Conservation (phyloP, 2,797 vertebrate genomes). For the Sphaeramia orbicularis region DNA sequence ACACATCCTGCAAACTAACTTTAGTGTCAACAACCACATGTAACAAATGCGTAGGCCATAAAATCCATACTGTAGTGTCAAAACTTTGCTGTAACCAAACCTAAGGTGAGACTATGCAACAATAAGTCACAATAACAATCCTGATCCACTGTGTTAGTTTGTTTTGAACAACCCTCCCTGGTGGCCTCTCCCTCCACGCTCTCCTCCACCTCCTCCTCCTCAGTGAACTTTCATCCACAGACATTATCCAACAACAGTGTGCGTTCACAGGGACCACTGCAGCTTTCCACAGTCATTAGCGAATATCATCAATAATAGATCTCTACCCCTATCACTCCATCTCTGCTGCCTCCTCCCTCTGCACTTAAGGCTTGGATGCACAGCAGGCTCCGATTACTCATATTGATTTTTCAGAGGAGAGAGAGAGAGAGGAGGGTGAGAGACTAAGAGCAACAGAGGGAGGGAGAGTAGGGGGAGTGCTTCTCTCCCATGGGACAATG, state of each 20-base stretch:
- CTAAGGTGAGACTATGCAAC: slow-evolving; percentile 2
- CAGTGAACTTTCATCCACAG: slow-evolving; percentile 59
- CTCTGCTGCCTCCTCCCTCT: slow-evolving; percentile 68
- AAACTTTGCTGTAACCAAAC: background rate
- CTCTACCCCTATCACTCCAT: slow-evolving; percentile 77
- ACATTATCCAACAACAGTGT: slow-evolving; percentile 63
- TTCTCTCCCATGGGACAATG: slow-evolving; percentile 41
- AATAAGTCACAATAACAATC: background rate
- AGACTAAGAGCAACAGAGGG: slow-evolving; percentile 13
- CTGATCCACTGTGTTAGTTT: slow-evolving; percentile 37
- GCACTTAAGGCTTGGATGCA: slow-evolving; percentile 82
- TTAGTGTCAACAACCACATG: background rate
- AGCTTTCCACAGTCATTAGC: slow-evolving; percentile 84
- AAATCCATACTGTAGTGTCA: too few species aligned
- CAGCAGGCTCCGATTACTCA: slow-evolving; percentile 80
- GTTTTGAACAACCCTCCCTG: slow-evolving; percentile 36
- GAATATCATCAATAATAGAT: slow-evolving; percentile 89
- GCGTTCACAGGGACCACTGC: slow-evolving; percentile 67
- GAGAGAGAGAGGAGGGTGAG: slow-evolving; percentile 53
- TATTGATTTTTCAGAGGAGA: slow-evolving; percentile 74
- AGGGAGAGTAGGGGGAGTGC: slow-evolving; percentile 6
- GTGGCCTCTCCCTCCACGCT: slow-evolving; percentile 3
- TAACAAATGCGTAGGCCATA: background rate
- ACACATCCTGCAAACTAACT: background rate
- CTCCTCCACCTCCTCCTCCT: slow-evolving; percentile 1